Evolutionary conservation across 1,140 invertebrate species (phyloP), one percentile per base, ranked within the genome.

Genomic region (Philopotamus ludificatus): DNA sequence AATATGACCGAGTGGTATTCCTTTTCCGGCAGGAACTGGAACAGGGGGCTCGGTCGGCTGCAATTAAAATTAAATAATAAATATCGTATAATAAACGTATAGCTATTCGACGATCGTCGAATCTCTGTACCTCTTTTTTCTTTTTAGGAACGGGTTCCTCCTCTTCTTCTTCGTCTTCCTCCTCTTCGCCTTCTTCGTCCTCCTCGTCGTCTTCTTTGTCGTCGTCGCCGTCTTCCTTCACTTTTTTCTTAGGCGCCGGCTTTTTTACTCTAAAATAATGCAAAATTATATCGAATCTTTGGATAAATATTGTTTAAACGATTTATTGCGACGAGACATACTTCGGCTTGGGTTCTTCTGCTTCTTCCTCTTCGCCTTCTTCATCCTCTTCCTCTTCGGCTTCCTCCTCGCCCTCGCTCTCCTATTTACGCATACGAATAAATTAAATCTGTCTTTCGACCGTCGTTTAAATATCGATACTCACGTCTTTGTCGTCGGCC

Each of bases 1-100:
- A 71, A 85, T 85, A 69, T 84, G 81, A 2, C 83, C 83, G 4
- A 85, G 73, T 0, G 81, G 76, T 3, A 78, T 79, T 3, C 84
- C 84, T 63, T 79, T 80, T 20, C 83, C 83, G 7, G 79, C 76
- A 7, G 82, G 81, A 55, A 83, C 72, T 16, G 83, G 82, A 2
- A 82, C 75, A 15, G 83, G 82, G 0, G 78, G 79, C 59, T 81
- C 79, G 10, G 76, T 76, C 7, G 79, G 78, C 77, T 80, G 59
- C 41, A 50, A 39, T 22, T 42, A 66, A 10, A 65, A 65, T 54
- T 65, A 45, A 61, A 42, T 15, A 53, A 25, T 21, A 69, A 55
- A 45, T 62, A 26, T 58, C 34, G 42, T 41, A 66, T 8, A 21
- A 57, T 42, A 66, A 66, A 28, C 58, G 15, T 50, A 34, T 7